Base-by-base conservation (phyloP, 92 coral and sea anemone genomes). In the Porites evermanni region DNA sequence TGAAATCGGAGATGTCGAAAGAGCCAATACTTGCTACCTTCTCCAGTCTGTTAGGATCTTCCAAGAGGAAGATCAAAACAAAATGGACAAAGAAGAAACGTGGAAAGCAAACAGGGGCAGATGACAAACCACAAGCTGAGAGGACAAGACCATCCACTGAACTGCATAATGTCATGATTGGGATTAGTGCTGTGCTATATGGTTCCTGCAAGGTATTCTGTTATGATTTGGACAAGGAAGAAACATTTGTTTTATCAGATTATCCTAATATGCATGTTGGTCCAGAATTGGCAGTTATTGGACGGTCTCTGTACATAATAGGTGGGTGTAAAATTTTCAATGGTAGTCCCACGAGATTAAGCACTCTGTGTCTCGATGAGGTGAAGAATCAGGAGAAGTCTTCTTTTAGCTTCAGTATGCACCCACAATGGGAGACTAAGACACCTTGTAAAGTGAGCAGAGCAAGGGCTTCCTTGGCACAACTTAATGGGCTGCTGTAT, bases 171-270 rank as follows among this genome's bases (percentile, higher is more conserved):
- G 72, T 91, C 1, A 14, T 94, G 53, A 80, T 94, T 70, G 93
- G 95, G 18, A 53, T 94, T 23, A 91, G 95, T 19, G 26, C 26
- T 24, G 26, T 24, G 26, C 26, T 90, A 91, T 47, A 88, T 7
- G 81, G 88, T 53, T 93, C 91, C 74, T 82, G 85, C 74, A 90
- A 84, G 66, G 87, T 89, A 21, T 94, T 93, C 74, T 92, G 98
- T 67, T 94, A 92, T 65, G 98, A 94, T 86, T 74, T 93, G 71
- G 90, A 94, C 20, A 90, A 77, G 17, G 70, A 86, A 20, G 91
- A 93, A 82, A 84, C 91, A 1, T 74, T 86, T 12, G n/a, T 78
- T 66, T 85, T 94, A 2, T 85, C 89, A 16, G 89, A 93, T 53
- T 68, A 88, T 19, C 93, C 96, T 3, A 74, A 74, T 23, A 66